Evolutionary conservation across 1,140 invertebrate species (phyloP).

Genomic region (Drosophila arawakana): DNA sequence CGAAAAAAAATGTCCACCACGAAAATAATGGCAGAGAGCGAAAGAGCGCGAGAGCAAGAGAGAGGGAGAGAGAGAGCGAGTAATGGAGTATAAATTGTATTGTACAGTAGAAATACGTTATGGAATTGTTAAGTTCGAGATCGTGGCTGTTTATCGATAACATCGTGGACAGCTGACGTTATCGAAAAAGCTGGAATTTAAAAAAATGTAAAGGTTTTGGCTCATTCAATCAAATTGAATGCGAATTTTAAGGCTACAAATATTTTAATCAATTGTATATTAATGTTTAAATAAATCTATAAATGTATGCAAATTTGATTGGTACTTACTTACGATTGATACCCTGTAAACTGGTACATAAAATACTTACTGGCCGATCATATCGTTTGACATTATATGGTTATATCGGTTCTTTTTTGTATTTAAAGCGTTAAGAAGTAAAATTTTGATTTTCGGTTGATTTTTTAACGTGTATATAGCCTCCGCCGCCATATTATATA

Average conservation of each 20-base stretch:
- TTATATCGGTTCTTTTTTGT: too few relatives aligned
- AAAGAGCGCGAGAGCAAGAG: background rate
- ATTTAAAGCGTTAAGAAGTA: too few relatives aligned
- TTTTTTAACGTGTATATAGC: too few relatives aligned
- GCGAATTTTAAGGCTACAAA: constrained; percentile 31
- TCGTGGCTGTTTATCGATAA: background rate
- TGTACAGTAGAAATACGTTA: constrained; percentile 14
- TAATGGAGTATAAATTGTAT: background rate
- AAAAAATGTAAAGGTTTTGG: constrained; percentile 23
- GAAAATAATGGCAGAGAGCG: constrained; percentile 7
- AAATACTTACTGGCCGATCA: too few relatives aligned
- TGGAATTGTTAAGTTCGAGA: constrained; percentile 16
- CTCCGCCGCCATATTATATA: too few relatives aligned
- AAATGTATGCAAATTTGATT: background rate
- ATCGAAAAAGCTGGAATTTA: constrained; percentile 3
- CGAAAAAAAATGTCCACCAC: constrained; percentile 12
- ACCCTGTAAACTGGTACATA: too few relatives aligned
- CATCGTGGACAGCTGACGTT: background rate
- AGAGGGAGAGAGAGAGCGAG: background rate
- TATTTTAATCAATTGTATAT: constrained; percentile 46
- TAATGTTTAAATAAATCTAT: constrained; percentile 50
- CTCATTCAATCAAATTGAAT: constrained; percentile 64
- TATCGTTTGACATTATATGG: too few relatives aligned
- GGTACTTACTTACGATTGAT: background rate
- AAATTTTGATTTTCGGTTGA: too few relatives aligned